Base-by-base conservation (phyloP, 2,888 invertebrate genomes). In the Petrolisthes manimaculis region DNA sequence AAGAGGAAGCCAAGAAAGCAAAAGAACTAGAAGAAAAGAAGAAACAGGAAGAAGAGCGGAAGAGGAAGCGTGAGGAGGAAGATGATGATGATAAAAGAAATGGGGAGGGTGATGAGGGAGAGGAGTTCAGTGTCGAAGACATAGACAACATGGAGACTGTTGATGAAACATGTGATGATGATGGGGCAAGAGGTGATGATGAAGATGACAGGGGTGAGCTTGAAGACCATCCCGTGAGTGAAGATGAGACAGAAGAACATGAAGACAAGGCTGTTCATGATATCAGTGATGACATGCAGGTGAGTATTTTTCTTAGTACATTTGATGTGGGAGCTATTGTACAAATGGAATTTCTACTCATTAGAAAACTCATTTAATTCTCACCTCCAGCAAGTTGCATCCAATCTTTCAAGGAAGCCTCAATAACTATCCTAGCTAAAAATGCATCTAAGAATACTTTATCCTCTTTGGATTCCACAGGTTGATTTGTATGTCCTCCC, bases 101-200 rank as follows among this genome's bases (percentile, higher is more conserved):
- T n/a, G 82, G 82, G 69, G 80, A 80, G 21, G 80, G 56, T 21
- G 82, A 82, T 8, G 55, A 82, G 82, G 82, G 69, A 8, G 82
- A 82, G 69, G 82, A 82, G 51, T 53, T 67, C 4, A 86, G 86
- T 56, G 81, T 79, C 12, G 86, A 86, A 75, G 86, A 86, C 24
- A 79, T 86, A 75, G 61, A 86, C 79, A 86, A 86, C 12, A 86
- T 86, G 86, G 86, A 86, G 56, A 86, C 86, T 1, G 86, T 86
- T 4, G 86, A 86, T 24, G 86, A 86, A 56, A 82, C 86, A 6
- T 82, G 75, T 8, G 86, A 86, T 82, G 86, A 86, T 54, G 85
- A 53, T 37, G 84, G 56, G 61, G 24, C 61, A 53, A 55, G 77
- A 9, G 79, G 75, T n/a, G 75, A 75, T 12, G 84, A 85, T 37